Percentiles rank a stretch among this genome's conserved stretches.
phyloP scores from a whole-genome alignment of 2,888 invertebrate genomes.

The Lasius platythorax region DNA sequence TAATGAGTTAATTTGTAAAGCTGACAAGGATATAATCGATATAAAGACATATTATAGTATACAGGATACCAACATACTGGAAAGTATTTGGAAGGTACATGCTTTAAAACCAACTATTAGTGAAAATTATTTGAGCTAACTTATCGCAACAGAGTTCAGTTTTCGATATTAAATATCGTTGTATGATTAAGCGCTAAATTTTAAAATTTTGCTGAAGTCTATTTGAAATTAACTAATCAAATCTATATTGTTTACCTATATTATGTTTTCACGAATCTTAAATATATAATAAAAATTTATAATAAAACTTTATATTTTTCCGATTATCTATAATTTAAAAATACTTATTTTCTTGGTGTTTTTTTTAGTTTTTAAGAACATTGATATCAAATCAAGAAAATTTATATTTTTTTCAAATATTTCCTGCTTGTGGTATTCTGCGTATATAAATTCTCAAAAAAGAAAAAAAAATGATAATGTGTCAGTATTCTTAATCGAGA shows the following conservation, averaged over 20 bases:
- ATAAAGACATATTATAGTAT: constrained; percentile 15
- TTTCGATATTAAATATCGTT: constrained; percentile 8
- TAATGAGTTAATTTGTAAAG: constrained; percentile 34
- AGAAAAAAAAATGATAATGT: background rate
- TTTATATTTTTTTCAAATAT: constrained; percentile 25
- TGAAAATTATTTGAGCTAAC: constrained; percentile 12
- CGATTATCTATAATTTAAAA: background rate
- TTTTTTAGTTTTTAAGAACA: background rate
- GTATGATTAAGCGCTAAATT: background rate
- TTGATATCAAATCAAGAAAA: background rate
- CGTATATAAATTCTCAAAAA: background rate
- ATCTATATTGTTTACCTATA: background rate
- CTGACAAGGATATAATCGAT: constrained; percentile 1
- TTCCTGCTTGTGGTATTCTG: constrained; percentile 10
- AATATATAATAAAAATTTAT: background rate
- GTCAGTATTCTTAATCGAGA: background rate
- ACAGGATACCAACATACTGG: constrained; percentile 21
- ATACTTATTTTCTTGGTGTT: background rate
- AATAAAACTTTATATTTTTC: background rate
- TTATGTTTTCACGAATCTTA: background rate
- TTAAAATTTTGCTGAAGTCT: background rate
- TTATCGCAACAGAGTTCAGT: background rate
- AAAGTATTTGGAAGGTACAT: constrained; percentile 22
- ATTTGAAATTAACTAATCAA: constrained; percentile 5
- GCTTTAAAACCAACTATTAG: background rate